Conservation (phyloP, 35 echinoderm and acorn worm genomes). For the Ophioderma brevispina region DNA sequence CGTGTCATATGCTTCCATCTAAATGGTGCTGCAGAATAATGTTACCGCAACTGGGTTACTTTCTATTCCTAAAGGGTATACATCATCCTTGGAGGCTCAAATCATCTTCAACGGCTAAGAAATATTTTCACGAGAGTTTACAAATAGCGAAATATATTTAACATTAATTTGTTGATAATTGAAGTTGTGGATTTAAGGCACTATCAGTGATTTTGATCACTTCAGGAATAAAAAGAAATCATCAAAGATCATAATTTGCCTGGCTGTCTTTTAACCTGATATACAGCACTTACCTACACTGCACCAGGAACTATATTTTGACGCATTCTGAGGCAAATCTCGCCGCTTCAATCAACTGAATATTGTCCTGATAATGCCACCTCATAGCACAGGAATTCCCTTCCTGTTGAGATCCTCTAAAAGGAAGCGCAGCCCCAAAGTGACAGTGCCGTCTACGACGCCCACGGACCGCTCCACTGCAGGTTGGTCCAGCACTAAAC, state of each 20-base stretch:
- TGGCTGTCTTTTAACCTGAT: neutral
- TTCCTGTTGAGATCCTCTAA: neutral
- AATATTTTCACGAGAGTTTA: neutral
- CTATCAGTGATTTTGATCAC: neutral
- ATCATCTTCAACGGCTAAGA: neutral
- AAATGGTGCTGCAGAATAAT: neutral
- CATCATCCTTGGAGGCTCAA: neutral
- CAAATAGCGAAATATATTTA: no score
- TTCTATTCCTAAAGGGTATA: neutral
- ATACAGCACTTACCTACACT: neutral
- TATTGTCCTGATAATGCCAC: neutral
- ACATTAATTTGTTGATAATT: neutral
- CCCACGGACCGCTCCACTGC: neutral
- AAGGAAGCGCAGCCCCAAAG: neutral
- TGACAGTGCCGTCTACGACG: neutral
- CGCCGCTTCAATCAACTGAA: neutral
- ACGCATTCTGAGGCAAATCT: neutral
- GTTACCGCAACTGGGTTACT: neutral
- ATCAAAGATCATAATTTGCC: neutral
- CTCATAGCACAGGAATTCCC: neutral
- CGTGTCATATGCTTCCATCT: neutral
- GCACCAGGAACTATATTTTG: neutral
- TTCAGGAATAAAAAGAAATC: neutral
- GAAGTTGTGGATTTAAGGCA: neutral
- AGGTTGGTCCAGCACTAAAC: neutral